Evolutionary conservation across 2,797 vertebrate genomes (phyloP).

Genomic region (Microchirus variegatus): DNA sequence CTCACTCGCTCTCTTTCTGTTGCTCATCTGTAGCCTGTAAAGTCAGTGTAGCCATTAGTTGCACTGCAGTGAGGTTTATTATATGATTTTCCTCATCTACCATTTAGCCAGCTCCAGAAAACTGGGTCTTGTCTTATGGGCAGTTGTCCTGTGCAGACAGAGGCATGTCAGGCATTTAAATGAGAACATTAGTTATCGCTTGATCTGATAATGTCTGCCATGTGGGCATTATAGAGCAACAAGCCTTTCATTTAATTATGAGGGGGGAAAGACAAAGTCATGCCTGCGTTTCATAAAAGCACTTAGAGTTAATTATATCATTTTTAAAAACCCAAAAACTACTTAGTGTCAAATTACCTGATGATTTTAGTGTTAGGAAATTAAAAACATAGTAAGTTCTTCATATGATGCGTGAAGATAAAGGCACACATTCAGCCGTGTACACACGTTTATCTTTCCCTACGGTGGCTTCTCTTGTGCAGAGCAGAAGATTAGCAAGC

Average conservation of each 20-base stretch:
- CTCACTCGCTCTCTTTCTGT: conserved; percentile 31
- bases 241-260: background rate
- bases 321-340: background rate
- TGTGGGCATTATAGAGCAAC: background rate
- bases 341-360: conserved; percentile 2
- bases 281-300: background rate
- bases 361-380: background rate
- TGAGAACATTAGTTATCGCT: conserved; percentile 25
- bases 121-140: conserved; percentile 16
- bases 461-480: conserved; percentile 5
- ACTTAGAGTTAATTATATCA: too few species aligned
- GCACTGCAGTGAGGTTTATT: conserved; percentile 27
- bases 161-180: conserved; percentile 30
- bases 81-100: conserved; percentile 37
- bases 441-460: conserved; percentile 8
- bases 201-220: conserved; percentile 17
- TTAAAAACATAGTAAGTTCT: background rate
- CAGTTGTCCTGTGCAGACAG: conserved; percentile 9
- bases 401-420: conserved; percentile 14
- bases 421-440: conserved; percentile 18
- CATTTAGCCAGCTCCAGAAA: conserved; percentile 10
- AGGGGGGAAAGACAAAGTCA: background rate
- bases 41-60: background rate
- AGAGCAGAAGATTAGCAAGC: conserved; percentile 29
- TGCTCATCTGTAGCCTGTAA: conserved; percentile 17